phyloP scores from a whole-genome alignment of 2,797 vertebrate species.

The Poecilia wingei region DNA sequence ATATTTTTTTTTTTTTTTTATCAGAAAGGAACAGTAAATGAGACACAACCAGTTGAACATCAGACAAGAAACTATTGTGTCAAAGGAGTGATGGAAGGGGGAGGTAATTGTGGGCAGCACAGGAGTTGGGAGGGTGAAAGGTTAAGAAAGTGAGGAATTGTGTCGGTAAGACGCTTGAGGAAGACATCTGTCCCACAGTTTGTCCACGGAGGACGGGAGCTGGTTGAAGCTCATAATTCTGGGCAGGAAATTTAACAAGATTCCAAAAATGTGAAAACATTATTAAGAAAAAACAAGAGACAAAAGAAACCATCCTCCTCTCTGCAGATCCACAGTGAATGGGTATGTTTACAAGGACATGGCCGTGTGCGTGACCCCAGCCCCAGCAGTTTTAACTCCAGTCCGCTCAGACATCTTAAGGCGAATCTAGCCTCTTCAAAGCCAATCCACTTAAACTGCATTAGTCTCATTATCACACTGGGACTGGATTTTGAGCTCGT shows the following conservation, averaged over 20 bases:
- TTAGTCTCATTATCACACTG: slow-evolving; percentile 80
- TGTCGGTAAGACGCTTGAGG: slow-evolving; percentile 22
- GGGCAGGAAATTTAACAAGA: neutral
- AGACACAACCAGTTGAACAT: slow-evolving; percentile 31
- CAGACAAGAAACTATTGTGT: slow-evolving; percentile 25
- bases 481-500: slow-evolving; percentile 43
- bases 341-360: slow-evolving; percentile 21
- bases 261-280: neutral
- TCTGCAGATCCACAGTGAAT: slow-evolving; percentile 2
- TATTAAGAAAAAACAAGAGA: neutral
- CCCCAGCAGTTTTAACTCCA: slow-evolving; percentile 69
- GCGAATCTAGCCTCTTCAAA: slow-evolving; percentile 72
- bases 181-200: slow-evolving; percentile 51
- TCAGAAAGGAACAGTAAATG: slow-evolving; percentile 25
- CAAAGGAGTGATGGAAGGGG: slow-evolving; percentile 18
- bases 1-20: too few relatives aligned
- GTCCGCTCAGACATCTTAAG: slow-evolving; percentile 81
- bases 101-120: slow-evolving; percentile 2
- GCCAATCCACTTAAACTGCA: slow-evolving; percentile 83
- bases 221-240: neutral
- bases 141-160: slow-evolving; percentile 41
- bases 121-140: slow-evolving; percentile 9
- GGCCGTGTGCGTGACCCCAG: slow-evolving; percentile 57
- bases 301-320: neutral
- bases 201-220: neutral